Percentiles rank a stretch among this genome's conserved stretches.
Conservation (phyloP, 2,113 vertebrate genomes). For the Phylloscopus whistleri region DNA sequence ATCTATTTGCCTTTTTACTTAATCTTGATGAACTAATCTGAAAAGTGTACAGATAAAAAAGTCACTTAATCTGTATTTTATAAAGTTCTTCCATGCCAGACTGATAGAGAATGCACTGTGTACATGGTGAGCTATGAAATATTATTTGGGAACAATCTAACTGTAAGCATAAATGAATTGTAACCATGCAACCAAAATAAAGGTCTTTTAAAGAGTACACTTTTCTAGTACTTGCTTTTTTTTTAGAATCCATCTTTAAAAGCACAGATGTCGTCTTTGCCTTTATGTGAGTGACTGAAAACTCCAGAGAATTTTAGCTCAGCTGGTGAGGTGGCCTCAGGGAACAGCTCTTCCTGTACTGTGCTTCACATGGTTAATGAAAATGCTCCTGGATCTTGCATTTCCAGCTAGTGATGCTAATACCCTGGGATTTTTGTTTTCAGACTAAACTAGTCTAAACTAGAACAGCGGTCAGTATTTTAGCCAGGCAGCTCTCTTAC, state of each 20-base stretch:
- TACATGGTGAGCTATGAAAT: slow-evolving; percentile 47
- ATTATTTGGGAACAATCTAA: slow-evolving; percentile 52
- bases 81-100: slow-evolving; percentile 56
- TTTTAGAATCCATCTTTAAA: neutral
- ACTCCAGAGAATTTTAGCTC: neutral
- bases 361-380: neutral
- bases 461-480: neutral
- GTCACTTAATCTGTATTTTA: slow-evolving; percentile 64
- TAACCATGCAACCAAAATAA: slow-evolving; percentile 70
- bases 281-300: neutral
- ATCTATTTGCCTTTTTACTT: slow-evolving; percentile 63
- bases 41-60: slow-evolving; percentile 42
- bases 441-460: neutral
- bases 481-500: neutral
- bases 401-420: neutral
- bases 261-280: neutral
- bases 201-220: slow-evolving; percentile 50
- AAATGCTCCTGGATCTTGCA: neutral
- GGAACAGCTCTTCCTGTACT: neutral
- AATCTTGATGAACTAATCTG: slow-evolving; percentile 59
- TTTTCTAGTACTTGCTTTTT: neutral
- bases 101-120: slow-evolving; percentile 53
- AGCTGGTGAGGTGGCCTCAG: neutral
- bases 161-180: slow-evolving; percentile 38
- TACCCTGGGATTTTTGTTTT: neutral